Evolutionary conservation across 1,140 invertebrate species (phyloP).

Genomic region (Bicyclus anynana): DNA sequence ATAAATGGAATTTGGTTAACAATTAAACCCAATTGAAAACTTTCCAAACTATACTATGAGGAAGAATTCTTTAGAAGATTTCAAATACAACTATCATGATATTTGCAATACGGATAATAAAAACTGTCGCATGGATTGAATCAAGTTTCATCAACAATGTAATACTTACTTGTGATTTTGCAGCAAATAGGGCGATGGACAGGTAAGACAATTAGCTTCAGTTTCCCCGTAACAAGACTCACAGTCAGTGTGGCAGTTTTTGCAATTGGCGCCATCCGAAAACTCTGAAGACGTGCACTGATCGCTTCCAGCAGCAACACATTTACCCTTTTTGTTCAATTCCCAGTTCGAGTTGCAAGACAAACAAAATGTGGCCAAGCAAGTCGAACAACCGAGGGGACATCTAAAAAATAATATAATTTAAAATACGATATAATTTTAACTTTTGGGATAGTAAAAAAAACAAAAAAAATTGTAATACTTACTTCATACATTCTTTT

Average conservation of each 20-base stretch:
- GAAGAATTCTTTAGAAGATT: too few species aligned
- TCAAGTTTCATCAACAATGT: neutral
- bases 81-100: too few species aligned
- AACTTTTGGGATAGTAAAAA: neutral
- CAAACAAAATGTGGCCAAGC: constrained; percentile 82
- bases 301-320: constrained; percentile 81
- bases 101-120: too few species aligned
- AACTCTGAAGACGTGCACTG: constrained; percentile 80
- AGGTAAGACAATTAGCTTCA: constrained; percentile 83
- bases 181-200: constrained; percentile 80
- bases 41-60: too few species aligned
- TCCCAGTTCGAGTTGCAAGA: constrained; percentile 84
- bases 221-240: constrained; percentile 84
- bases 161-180: constrained; percentile 77
- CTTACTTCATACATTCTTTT: constrained; percentile 82
- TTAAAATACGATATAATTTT: neutral
- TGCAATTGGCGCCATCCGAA: constrained; percentile 77
- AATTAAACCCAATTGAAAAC: too few species aligned
- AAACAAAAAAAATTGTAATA: constrained; percentile 1
- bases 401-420: constrained; percentile 73
- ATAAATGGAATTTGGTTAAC: too few species aligned
- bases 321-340: constrained; percentile 84
- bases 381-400: constrained; percentile 84
- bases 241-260: constrained; percentile 83
- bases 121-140: too few species aligned